A percentile compares a stretch with the other conserved stretches of the same genome.
phyloP scores from a whole-genome alignment of 1,140 invertebrate genomes.

The Luehdorfia chinensis region DNA sequence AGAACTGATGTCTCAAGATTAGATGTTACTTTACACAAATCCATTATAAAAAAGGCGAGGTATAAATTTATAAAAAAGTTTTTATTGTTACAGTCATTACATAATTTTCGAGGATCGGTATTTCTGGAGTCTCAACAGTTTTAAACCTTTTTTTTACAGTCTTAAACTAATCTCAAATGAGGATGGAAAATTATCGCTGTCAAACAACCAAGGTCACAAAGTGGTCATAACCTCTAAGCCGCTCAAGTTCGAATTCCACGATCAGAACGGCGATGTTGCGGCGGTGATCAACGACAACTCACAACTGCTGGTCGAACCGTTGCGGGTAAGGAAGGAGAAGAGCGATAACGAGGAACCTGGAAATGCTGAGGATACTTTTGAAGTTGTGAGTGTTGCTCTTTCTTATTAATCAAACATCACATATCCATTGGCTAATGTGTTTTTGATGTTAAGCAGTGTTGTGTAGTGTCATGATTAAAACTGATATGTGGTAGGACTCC shows the following conservation, averaged over 20 bases:
- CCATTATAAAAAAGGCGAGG: no score
- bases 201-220: slow-evolving; percentile 82
- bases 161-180: slow-evolving; percentile 52
- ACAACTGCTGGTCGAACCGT: slow-evolving; percentile 95
- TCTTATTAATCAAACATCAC: no score
- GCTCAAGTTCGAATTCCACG: slow-evolving; percentile 91
- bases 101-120: no score
- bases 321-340: slow-evolving; percentile 81
- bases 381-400: slow-evolving; percentile 43
- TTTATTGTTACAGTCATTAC: no score
- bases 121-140: no score
- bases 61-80: no score
- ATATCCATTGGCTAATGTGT: not conserved
- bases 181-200: slow-evolving; percentile 67
- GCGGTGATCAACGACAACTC: slow-evolving; percentile 92
- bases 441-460: not conserved
- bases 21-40: no score
- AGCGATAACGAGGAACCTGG: slow-evolving; percentile 48
- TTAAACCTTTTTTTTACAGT: no score
- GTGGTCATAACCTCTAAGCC: slow-evolving; percentile 86
- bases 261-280: slow-evolving; percentile 83
- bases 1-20: no score
- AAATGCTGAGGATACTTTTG: slow-evolving; percentile 37
- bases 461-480: no score
- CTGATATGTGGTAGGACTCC: no score